Evolutionary conservation across 2,113 vertebrate species (phyloP), one percentile per base, ranked within the genome.

Genomic region (Pitta sordida): DNA sequence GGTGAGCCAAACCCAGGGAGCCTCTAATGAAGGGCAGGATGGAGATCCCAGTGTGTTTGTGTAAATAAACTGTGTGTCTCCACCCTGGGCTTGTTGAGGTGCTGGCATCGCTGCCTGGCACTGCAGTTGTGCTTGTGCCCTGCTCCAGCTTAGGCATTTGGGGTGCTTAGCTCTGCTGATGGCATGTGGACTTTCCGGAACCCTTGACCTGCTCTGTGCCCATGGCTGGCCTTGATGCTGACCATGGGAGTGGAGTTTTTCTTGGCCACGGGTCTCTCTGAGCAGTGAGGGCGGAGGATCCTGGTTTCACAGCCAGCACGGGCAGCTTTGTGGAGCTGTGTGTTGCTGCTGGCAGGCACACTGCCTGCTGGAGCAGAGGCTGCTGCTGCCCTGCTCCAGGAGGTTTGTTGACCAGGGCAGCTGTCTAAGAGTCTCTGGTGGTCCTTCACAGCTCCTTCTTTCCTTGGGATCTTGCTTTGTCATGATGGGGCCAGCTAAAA

Each of bases 321-420:
- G 70, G 91, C 7, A 4, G 60, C 87, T 89, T 70, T 78, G 39
- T 71, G 52, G 48, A 56, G 51, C 24, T 0, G 0, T 0, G 0
- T 1, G 2, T 39, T 74, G 83, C 71, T 93, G 59, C 88, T 1
- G 49, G 32, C 77, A 58, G 39, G 37, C 69, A 53, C 3, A 0
- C 37, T 91, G 90, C 90, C 92, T 0, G 0, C 82, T 69, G 56
- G 46, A 81, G 64, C 60, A 26, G 34, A 34, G 64, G 30, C 19
- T 19, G 70, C 70, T 84, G 71, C 64, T 3, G 5, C 41, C 22
- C 46, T 78, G 37, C 52, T 74, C 26, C 27, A 8, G 23, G n/a
- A 59, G 7, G 9, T 63, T 75, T 52, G 29, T 34, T 52, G 46
- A 59, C 49, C 3, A 1, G 13, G 20, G 26, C 15, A 69, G 24